Base-by-base conservation (phyloP, 2,113 vertebrate species). In the Seriola dumerili region DNA sequence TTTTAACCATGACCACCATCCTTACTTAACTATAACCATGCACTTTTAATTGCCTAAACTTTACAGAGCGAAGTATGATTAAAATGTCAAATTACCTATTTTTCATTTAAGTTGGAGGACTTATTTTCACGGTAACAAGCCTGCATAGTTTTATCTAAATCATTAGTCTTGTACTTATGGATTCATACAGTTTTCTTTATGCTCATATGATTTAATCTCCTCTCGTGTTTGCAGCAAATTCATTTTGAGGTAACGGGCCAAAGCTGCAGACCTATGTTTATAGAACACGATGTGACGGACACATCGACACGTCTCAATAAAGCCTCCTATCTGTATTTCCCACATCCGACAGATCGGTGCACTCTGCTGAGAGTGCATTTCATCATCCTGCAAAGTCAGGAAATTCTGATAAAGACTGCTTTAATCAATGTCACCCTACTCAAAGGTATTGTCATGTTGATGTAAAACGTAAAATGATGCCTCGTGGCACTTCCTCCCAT, bases 391-490 rank as follows among this genome's bases (percentile, higher is more conserved):
- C 92, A 75, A 85, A 90, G 89, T 93, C 90, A 92, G 90, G 87
- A 74, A 75, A 84, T 93, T 78, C 14, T 59, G 50, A 16, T n/a
- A 42, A 16, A 79, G 46, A 79, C 61, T 5, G 48, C 79, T 92
- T 93, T 91, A 93, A 94, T 94, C 89, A 93, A 76, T 88, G 89
- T 91, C 92, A 93, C 64, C 66, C 70, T 78, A 86, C 78, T 90
- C 89, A 91, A 90, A 90, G 87, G 81, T 80, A 88, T 87, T 91
- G 90, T 93, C 88, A 84, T 77, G 69, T 86, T 63, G 68, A 85
- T 91, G 85, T 81, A 64, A 85, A 84, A 92, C 92, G 71, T 81
- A 66, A 89, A 88, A 81, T 84, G 89, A 90, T 90, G 84, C 76
- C 88, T 80, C 61, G 70, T 78, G 80, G 85, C 86, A 65, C 52